phyloP scores from a whole-genome alignment of 2,113 vertebrate species.

The Pangasianodon hypophthalmus region DNA sequence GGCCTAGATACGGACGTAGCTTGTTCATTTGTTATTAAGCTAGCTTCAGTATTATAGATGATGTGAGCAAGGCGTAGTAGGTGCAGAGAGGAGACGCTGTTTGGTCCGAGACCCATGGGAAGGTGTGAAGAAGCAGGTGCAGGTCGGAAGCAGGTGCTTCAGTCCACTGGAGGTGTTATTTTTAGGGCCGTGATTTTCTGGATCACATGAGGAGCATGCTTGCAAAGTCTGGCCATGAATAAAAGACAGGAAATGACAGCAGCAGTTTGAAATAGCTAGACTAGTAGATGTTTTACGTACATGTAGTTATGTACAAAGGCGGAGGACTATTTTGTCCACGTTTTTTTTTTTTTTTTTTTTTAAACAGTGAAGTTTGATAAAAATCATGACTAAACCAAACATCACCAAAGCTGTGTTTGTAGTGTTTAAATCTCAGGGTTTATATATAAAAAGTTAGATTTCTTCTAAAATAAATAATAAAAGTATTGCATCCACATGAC shows the following conservation, averaged over 20 bases:
- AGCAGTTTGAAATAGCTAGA: neutral
- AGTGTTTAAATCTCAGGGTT: too few relatives aligned
- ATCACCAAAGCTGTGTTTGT: too few relatives aligned
- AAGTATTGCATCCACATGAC: too few relatives aligned
- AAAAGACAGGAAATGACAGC: constrained; percentile 1
- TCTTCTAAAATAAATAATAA: too few relatives aligned
- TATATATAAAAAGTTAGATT: too few relatives aligned
- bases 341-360: neutral
- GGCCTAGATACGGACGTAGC: neutral
- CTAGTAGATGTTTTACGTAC: neutral
- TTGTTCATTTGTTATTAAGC: neutral
- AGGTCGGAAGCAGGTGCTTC: constrained; percentile 28
- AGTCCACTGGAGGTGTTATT: constrained; percentile 30
- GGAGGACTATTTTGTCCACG: neutral
- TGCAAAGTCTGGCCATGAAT: neutral
- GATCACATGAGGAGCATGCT: neutral
- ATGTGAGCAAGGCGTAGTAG: neutral
- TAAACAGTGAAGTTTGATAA: neutral
- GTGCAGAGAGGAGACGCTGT: neutral
- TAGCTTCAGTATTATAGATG: constrained; percentile 14
- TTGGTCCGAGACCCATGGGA: neutral
- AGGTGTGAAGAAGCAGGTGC: constrained; percentile 18
- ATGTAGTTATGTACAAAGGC: neutral
- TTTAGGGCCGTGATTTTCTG: constrained; percentile 2
- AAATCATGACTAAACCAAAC: neutral